Percentiles rank a stretch among this genome's conserved stretches.
Conservation (phyloP, 2,888 invertebrate genomes). For the Drosophila stalkeri region DNA sequence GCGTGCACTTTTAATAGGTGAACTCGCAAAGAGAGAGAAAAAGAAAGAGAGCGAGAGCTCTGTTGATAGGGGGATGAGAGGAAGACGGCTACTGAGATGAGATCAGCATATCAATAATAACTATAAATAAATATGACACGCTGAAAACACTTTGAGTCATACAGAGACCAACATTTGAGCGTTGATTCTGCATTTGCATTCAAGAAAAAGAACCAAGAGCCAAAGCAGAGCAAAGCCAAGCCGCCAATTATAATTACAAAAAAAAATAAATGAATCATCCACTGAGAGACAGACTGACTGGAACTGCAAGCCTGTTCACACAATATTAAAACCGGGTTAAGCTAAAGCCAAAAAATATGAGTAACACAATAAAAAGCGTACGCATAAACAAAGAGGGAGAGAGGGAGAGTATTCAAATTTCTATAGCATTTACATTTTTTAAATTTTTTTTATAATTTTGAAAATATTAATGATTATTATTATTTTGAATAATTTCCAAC, state of each 20-base stretch:
- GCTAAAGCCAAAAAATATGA: background rate
- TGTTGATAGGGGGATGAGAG: conserved; percentile 17
- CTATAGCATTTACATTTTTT: too few species aligned
- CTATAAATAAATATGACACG: conserved; percentile 47
- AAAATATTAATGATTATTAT: too few species aligned
- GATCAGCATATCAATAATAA: conserved; percentile 47
- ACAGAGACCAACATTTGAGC: conserved; percentile 23
- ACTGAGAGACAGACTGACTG: background rate
- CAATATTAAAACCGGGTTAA: background rate
- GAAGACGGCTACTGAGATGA: conserved; percentile 16
- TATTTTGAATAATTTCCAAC: too few species aligned
- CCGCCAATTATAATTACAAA: conserved; percentile 10
- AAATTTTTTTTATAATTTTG: too few species aligned
- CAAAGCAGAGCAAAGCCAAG: conserved; percentile 16
- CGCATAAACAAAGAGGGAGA: background rate
- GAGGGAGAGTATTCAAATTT: background rate
- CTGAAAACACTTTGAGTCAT: conserved; percentile 34
- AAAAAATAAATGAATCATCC: conserved; percentile 14
- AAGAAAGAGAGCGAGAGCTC: conserved; percentile 2
- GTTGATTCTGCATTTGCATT: conserved; percentile 25
- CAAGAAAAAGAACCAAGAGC: background rate
- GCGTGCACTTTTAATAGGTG: conserved; percentile 61
- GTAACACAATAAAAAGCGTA: conserved; percentile 7
- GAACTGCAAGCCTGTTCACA: too few species aligned
- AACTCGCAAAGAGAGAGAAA: conserved; percentile 17